Evolutionary conservation across 2,888 invertebrate species (phyloP).

Genomic region (Drosophila greeni): DNA sequence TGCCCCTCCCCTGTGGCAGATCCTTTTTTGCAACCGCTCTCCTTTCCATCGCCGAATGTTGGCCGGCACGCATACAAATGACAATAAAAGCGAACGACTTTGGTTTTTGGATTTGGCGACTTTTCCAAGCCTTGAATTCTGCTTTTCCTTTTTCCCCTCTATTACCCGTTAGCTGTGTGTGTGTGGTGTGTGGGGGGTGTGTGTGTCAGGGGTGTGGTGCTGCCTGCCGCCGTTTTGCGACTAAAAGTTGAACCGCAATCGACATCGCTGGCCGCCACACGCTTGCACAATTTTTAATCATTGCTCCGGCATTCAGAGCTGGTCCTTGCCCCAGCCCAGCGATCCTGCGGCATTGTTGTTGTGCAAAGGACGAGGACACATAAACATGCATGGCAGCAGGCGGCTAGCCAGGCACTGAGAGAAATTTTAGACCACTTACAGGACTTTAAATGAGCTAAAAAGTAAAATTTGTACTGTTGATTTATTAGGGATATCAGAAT

Average conservation of each 20-base stretch:
- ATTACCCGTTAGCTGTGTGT: background rate
- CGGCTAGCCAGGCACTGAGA: slow-evolving; percentile 19
- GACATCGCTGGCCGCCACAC: slow-evolving; percentile 46
- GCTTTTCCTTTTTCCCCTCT: background rate
- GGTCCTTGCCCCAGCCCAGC: slow-evolving; percentile 20
- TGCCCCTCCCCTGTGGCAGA: background rate
- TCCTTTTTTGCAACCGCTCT: background rate
- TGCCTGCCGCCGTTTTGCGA: slow-evolving; percentile 13
- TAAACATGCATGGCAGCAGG: slow-evolving; percentile 64
- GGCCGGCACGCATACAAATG: slow-evolving; percentile 63
- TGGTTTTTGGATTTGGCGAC: slow-evolving; percentile 69
- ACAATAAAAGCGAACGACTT: slow-evolving; percentile 70
- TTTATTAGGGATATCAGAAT: too few species aligned
- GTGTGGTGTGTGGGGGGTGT: slow-evolving; percentile 2
- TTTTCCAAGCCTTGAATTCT: slow-evolving; percentile 42
- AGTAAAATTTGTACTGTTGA: too few species aligned
- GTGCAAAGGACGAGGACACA: slow-evolving; percentile 52
- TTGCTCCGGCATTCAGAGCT: slow-evolving; percentile 49
- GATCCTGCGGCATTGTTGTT: slow-evolving; percentile 62
- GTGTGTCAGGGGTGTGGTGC: too few species aligned
- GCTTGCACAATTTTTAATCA: slow-evolving; percentile 72
- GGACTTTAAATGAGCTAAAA: background rate
- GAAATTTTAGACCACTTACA: background rate
- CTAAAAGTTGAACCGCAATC: slow-evolving; percentile 42
- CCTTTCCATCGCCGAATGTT: slow-evolving; percentile 12